These are phyloP conservation scores for Pocillopora meandrina DNA, from an alignment of 92 coral and sea anemone species.

Conservation along the genomic window DNA sequence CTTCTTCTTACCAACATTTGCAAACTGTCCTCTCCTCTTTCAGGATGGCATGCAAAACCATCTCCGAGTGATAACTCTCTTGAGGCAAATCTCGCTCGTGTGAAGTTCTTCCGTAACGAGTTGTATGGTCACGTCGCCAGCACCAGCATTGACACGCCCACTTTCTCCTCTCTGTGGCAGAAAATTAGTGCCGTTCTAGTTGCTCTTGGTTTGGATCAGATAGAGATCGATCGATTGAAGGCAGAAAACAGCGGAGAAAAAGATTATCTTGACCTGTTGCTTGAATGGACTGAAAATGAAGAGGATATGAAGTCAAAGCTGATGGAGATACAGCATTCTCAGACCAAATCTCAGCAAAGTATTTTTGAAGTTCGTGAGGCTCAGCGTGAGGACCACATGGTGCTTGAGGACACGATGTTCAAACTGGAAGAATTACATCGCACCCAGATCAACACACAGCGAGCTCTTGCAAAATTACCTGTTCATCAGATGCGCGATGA, in stretches of 20 bases:
- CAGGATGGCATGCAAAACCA: conserved; percentile 57
- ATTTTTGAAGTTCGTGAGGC: not conserved
- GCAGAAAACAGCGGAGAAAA: not conserved
- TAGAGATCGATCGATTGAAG: conserved; percentile 36
- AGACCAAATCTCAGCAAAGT: not conserved
- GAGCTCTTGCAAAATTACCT: not conserved
- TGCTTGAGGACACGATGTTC: not conserved
- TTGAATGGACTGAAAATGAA: not conserved
- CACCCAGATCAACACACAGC: not conserved
- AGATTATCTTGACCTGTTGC: not conserved
- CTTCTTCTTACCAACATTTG: conserved; percentile 67
- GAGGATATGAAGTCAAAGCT: not conserved
- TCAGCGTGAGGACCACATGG: not conserved
- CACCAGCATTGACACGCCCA: conserved; percentile 26
- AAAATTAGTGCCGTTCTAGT: conserved; percentile 52
- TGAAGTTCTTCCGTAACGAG: conserved; percentile 60
- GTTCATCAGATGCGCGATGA: not conserved
- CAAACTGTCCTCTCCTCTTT: conserved; percentile 45
- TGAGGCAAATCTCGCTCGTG: conserved; percentile 66
- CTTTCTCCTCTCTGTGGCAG: conserved; percentile 60
- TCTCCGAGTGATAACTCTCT: conserved; percentile 44
- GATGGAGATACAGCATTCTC: not conserved
- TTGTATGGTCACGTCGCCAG: conserved; percentile 51
- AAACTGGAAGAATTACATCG: conserved; percentile 3
- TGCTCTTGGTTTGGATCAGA: conserved; percentile 55